Evolutionary conservation across 2,113 vertebrate genomes (phyloP).

Genomic region (Hiodon tergisus): DNA sequence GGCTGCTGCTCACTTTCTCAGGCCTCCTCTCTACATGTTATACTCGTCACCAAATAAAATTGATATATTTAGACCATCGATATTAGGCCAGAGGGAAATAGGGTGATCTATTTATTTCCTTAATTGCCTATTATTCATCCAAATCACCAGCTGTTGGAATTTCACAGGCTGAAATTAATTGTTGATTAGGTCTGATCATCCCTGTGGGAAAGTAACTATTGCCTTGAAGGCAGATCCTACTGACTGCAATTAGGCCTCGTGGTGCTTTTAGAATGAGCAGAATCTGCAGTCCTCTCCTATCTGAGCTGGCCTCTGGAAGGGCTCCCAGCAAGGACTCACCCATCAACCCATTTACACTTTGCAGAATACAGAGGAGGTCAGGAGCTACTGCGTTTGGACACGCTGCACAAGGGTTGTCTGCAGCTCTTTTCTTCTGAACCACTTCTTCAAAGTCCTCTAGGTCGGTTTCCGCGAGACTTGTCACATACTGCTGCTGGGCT

Average conservation of each 20-base stretch:
- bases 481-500: no score
- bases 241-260: background rate
- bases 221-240: background rate
- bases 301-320: background rate
- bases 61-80: conserved; percentile 9
- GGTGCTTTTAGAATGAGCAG: background rate
- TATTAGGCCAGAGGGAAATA: conserved; percentile 11
- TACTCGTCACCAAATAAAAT: background rate
- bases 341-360: no score
- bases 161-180: background rate
- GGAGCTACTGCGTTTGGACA: no score
- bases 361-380: no score
- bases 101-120: conserved; percentile 8
- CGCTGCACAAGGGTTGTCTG: no score
- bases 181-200: background rate
- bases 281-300: background rate
- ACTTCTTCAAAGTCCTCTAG: no score
- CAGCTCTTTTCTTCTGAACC: no score
- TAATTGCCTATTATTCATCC: conserved; percentile 8
- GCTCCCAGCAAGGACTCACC: no score
- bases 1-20: background rate
- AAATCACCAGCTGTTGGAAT: conserved; percentile 1
- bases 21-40: background rate
- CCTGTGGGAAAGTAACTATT: background rate
- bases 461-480: no score